Evolutionary conservation across 2,797 vertebrate genomes (phyloP).

Genomic region (Knipowitschia caucasica): DNA sequence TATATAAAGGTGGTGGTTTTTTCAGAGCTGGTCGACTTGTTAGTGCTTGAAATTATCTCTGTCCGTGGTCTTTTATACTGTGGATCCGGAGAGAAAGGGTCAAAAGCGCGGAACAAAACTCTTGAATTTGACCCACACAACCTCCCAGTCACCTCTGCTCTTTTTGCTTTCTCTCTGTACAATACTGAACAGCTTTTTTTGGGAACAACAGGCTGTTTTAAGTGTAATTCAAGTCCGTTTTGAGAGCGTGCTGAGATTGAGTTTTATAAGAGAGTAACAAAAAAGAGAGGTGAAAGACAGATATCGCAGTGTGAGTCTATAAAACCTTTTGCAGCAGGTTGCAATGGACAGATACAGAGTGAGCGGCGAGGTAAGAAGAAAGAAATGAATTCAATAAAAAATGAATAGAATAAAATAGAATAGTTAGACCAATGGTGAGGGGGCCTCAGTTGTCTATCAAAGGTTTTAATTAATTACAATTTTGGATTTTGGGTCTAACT

Average conservation of each 20-base stretch:
- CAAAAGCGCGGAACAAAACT: slow-evolving; percentile 11
- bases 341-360: slow-evolving; percentile 11
- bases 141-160: background rate
- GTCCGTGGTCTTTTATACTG: slow-evolving; percentile 13
- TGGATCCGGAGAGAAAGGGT: slow-evolving; percentile 17
- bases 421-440: too few species aligned
- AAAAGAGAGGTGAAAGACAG: background rate
- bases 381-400: background rate
- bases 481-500: too few species aligned
- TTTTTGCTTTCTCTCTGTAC: background rate
- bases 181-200: slow-evolving; percentile 6
- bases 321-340: slow-evolving; percentile 4
- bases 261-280: background rate
- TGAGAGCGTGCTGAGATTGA: slow-evolving; percentile 6
- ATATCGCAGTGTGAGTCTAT: background rate
- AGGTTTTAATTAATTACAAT: too few species aligned
- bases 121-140: slow-evolving; percentile 14
- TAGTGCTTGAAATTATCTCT: slow-evolving; percentile 17
- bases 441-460: too few species aligned
- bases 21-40: slow-evolving; percentile 8
- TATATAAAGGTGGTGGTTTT: slow-evolving; percentile 2
- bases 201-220: slow-evolving; percentile 17
- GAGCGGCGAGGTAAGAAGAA: slow-evolving; percentile 29
- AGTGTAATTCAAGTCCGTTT: slow-evolving; percentile 22
- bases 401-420: too few species aligned